These are phyloP conservation scores for Cryptoprocta ferox DNA, from an alignment of 2,797 vertebrate species.

Conservation along the genomic window DNA sequence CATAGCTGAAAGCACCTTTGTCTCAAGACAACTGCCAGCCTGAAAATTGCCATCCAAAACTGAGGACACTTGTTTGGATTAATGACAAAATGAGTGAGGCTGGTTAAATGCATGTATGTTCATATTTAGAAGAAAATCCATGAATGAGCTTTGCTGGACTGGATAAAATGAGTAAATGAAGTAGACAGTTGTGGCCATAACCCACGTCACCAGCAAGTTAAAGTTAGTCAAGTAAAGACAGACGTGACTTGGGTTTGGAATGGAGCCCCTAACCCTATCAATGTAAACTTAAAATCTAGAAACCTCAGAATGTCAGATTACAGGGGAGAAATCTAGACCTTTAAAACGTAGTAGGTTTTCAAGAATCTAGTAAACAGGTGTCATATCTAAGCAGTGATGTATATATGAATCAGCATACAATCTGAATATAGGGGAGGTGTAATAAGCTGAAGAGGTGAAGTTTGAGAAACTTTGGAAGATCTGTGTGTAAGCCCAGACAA, in stretches of 20 bases:
- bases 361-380: not conserved
- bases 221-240: not conserved
- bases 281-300: not conserved
- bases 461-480: not conserved
- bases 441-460: not conserved
- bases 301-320: not conserved
- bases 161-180: not conserved
- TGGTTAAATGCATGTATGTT: not conserved
- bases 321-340: not conserved
- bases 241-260: not conserved
- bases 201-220: not conserved
- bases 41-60: not conserved
- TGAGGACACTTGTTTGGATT: not conserved
- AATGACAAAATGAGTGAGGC: not conserved
- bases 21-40: not conserved
- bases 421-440: not conserved
- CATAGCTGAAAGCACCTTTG: not conserved
- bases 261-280: not conserved
- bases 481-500: not conserved
- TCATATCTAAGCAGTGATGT: not conserved
- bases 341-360: not conserved
- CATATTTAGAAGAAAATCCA: not conserved
- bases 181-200: not conserved
- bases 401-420: not conserved
- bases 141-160: not conserved